phyloP scores from a whole-genome alignment of 2,797 vertebrate species.

The Brachymystax lenok region DNA sequence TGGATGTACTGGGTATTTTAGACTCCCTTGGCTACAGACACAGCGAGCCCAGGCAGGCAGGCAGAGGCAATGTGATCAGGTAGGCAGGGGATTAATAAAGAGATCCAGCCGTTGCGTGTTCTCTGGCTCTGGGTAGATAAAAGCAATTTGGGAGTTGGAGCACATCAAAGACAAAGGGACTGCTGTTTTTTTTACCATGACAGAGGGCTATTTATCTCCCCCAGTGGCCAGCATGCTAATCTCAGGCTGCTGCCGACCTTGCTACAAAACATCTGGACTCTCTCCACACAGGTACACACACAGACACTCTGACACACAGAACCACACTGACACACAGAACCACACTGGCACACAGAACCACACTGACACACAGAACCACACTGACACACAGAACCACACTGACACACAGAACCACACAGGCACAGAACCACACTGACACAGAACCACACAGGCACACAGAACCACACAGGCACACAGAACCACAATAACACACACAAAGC shows the following conservation, averaged over 20 bases:
- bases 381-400: not conserved
- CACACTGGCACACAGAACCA: not conserved
- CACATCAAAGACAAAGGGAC: not conserved
- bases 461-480: not conserved
- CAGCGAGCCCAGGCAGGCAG: not conserved
- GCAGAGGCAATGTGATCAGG: not conserved
- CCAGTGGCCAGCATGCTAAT: constrained; percentile 4
- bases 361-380: not conserved
- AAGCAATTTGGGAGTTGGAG: not conserved
- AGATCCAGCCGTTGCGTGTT: not conserved
- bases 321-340: not conserved
- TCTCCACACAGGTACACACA: not conserved
- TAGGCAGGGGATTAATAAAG: not conserved
- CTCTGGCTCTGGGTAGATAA: not conserved
- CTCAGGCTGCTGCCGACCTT: constrained; percentile 2
- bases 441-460: not conserved
- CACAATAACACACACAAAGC: not conserved
- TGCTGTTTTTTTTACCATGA: not conserved
- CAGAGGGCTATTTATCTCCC: constrained; percentile 2
- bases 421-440: not conserved
- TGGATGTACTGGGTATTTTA: too few species aligned
- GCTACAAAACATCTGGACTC: not conserved
- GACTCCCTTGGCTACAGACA: too few species aligned
- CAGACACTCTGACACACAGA: not conserved
- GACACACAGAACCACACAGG: not conserved